A percentile compares a stretch with the other conserved stretches of the same genome.
Conservation (phyloP, 2,113 vertebrate species). For the Erythrocebus patas region DNA sequence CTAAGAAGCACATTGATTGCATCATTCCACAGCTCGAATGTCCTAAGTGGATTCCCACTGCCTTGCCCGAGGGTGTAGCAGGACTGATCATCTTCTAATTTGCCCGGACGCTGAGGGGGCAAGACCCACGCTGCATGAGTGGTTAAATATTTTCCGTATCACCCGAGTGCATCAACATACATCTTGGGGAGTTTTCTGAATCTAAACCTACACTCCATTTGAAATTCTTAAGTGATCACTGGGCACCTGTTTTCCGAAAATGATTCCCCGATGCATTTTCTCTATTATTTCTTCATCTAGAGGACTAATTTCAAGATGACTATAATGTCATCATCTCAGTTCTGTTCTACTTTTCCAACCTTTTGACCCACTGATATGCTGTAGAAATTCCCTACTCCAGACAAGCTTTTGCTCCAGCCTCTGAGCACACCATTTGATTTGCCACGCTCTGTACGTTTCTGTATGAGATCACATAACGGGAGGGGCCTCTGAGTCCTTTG, state of each 20-base stretch:
- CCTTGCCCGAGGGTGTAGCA: not conserved
- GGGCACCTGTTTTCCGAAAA: not conserved
- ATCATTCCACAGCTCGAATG: not conserved
- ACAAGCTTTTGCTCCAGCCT: not conserved
- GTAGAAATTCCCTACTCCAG: not conserved
- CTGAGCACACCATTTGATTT: not conserved
- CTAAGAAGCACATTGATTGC: not conserved
- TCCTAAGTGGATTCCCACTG: not conserved
- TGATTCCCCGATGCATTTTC: not conserved
- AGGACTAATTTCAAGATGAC: not conserved
- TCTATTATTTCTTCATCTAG: not conserved
- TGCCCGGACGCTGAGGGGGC: not conserved
- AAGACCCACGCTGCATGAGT: not conserved
- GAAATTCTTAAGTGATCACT: not conserved
- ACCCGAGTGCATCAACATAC: not conserved
- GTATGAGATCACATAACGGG: not conserved
- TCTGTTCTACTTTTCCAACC: not conserved
- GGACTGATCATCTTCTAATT: not conserved
- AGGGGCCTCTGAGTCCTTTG: not conserved
- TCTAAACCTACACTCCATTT: not conserved
- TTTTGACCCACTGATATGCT: not conserved
- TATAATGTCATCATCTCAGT: not conserved
- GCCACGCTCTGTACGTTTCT: not conserved
- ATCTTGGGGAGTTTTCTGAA: not conserved
- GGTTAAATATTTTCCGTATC: not conserved